Conservation (phyloP, 2,113 vertebrate genomes). For the Rhombomys opimus region DNA sequence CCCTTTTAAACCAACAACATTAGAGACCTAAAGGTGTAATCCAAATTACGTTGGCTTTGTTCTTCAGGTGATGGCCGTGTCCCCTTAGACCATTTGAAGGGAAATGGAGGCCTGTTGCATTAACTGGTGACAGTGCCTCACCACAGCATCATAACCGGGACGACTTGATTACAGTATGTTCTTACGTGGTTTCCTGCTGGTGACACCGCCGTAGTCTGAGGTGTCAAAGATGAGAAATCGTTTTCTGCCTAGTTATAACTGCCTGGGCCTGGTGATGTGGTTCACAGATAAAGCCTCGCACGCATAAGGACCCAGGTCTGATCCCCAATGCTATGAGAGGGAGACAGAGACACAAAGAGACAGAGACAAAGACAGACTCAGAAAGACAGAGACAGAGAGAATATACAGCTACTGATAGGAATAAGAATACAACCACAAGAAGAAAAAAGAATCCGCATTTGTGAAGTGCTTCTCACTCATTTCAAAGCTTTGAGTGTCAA, state of each 20-base stretch:
- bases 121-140: neutral
- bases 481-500: neutral
- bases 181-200: neutral
- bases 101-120: neutral
- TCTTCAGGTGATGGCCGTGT: neutral
- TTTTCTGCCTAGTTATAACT: neutral
- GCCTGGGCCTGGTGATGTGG: neutral
- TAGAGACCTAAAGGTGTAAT: neutral
- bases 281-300: neutral
- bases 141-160: neutral
- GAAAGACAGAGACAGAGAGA: neutral
- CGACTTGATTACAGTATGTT: neutral
- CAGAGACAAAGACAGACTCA: accelerated
- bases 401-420: neutral
- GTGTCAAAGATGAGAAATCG: neutral
- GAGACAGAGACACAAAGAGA: neutral
- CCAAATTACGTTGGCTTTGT: neutral
- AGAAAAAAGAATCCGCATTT: neutral
- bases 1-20: neutral
- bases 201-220: neutral
- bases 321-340: neutral
- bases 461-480: neutral
- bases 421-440: neutral
- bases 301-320: neutral
- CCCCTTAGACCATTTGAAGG: neutral